A percentile compares a stretch with the other conserved stretches of the same genome.
phyloP scores from a whole-genome alignment of 2,888 invertebrate genomes.

The Pardosa pseudoannulata region DNA sequence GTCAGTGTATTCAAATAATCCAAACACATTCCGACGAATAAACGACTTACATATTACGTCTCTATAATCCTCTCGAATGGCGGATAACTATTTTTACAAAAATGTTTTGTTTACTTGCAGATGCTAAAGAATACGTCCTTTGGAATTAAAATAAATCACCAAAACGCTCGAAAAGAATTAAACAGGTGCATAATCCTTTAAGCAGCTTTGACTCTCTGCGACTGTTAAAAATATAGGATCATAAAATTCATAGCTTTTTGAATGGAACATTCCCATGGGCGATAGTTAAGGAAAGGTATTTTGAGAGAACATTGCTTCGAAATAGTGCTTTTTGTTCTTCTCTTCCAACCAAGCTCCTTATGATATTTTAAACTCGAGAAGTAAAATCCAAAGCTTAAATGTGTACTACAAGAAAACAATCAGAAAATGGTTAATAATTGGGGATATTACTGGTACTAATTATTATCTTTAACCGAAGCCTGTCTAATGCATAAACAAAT shows the following conservation, averaged over 20 bases:
- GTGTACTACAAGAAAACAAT: too few relatives aligned
- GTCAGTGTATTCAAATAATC: neutral
- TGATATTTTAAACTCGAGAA: too few relatives aligned
- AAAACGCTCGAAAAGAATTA: neutral
- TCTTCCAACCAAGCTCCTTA: too few relatives aligned
- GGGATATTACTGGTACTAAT: too few relatives aligned
- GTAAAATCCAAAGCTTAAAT: too few relatives aligned
- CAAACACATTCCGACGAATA: neutral
- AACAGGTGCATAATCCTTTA: neutral
- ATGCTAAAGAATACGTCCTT: neutral
- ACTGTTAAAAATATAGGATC: too few relatives aligned
- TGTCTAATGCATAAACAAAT: too few relatives aligned
- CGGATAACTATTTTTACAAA: neutral
- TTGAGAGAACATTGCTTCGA: too few relatives aligned
- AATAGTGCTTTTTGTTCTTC: too few relatives aligned
- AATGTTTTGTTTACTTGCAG: neutral
- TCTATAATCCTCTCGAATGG: neutral
- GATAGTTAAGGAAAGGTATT: too few relatives aligned
- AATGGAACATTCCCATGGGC: neutral
- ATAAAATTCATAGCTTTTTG: neutral
- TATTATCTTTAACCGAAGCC: too few relatives aligned
- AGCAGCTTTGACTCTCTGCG: neutral
- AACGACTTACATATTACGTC: neutral
- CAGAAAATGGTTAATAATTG: too few relatives aligned
- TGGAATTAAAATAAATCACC: neutral